Percentiles rank a stretch among this genome's conserved stretches.
Conservation (phyloP, 2,888 invertebrate species). For the Mamestra brassicae region DNA sequence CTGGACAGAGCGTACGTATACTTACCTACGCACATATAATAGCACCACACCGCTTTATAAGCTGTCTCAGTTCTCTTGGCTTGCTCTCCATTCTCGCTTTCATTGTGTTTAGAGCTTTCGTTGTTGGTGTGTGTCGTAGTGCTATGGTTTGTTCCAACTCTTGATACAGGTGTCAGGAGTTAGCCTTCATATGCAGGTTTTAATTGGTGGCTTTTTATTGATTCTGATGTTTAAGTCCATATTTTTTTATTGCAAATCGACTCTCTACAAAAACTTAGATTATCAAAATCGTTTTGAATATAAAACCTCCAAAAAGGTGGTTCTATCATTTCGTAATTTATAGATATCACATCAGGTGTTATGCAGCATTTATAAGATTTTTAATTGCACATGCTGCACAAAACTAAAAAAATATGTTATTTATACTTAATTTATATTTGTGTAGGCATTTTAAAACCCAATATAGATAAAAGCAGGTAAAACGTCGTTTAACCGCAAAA, state of each 20-base stretch:
- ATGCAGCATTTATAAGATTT: background rate
- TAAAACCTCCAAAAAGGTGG: background rate
- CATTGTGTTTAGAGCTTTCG: constrained; percentile 62
- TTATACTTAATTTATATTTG: background rate
- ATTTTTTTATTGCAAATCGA: background rate
- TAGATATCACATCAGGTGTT: too few species aligned
- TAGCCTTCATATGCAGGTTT: constrained; percentile 11
- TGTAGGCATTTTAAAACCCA: background rate
- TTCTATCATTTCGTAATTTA: background rate
- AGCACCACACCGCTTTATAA: constrained; percentile 79
- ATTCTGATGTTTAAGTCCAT: constrained; percentile 8
- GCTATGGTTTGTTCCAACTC: constrained; percentile 50
- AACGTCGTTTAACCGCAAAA: constrained; percentile 12
- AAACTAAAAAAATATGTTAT: background rate
- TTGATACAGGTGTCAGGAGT: constrained; percentile 35
- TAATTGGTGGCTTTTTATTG: constrained; percentile 20
- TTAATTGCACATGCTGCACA: background rate
- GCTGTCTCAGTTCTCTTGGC: constrained; percentile 79
- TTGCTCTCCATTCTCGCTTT: constrained; percentile 75
- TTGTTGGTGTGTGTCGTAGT: constrained; percentile 59
- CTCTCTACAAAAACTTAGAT: background rate
- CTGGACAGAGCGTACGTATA: constrained; percentile 96
- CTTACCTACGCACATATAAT: constrained; percentile 82
- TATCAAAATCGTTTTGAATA: background rate
- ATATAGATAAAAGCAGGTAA: background rate